phyloP scores from a whole-genome alignment of 2,113 vertebrate species.

The Rhinolophus sinicus region DNA sequence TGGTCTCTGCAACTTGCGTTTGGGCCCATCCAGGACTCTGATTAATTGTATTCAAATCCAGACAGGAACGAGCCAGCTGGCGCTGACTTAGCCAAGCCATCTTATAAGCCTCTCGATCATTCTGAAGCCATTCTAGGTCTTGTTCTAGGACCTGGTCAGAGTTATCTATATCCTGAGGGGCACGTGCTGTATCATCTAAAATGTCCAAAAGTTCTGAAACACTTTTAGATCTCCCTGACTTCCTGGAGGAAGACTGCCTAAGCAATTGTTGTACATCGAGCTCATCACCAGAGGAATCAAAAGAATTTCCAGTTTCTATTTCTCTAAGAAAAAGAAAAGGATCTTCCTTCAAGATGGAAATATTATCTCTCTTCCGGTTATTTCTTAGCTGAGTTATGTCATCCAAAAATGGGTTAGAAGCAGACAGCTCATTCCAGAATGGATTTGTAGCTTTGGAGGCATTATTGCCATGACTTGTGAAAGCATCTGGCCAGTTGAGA shows the following conservation, averaged over 20 bases:
- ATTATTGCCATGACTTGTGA: constrained; percentile 53
- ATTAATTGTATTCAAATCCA: constrained; percentile 93
- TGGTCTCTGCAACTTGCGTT: constrained; percentile 92
- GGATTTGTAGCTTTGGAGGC: constrained; percentile 89
- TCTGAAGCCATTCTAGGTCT: constrained; percentile 91
- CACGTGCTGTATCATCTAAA: constrained; percentile 82
- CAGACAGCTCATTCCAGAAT: constrained; percentile 94
- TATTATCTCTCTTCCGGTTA: constrained; percentile 77
- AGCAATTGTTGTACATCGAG: constrained; percentile 86
- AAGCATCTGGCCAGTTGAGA: constrained; percentile 77
- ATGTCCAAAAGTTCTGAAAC: constrained; percentile 93
- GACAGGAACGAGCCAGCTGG: constrained; percentile 94
- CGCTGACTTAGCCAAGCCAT: constrained; percentile 97
- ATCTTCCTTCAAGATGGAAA: constrained; percentile 87
- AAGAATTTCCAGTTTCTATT: constrained; percentile 85
- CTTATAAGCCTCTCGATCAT: constrained; percentile 95
- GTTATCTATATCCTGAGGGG: constrained; percentile 67
- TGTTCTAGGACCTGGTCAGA: constrained; percentile 85
- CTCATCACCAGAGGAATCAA: constrained; percentile 93
- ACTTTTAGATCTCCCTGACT: constrained; percentile 92
- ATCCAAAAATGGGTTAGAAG: constrained; percentile 95
- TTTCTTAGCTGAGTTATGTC: constrained; percentile 90
- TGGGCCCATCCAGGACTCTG: constrained; percentile 97
- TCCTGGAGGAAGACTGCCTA: constrained; percentile 83
- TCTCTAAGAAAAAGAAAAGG: constrained; percentile 82